Percentiles rank a stretch among this genome's conserved stretches.
phyloP scores from a whole-genome alignment of 1,140 invertebrate species.

The Proales similis region DNA sequence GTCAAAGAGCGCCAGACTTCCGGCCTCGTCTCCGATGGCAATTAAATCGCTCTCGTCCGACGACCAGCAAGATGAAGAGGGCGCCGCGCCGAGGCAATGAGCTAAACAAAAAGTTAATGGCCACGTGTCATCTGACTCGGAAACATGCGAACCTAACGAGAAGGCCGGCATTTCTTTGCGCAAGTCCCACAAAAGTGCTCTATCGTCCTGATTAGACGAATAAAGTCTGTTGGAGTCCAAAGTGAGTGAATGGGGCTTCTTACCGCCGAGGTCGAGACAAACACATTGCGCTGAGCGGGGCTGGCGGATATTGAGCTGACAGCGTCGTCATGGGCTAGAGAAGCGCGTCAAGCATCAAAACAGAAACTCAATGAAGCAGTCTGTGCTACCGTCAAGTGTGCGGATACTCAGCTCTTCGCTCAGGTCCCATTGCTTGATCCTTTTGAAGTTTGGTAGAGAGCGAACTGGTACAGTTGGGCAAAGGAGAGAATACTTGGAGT shows the following conservation, averaged over 20 bases:
- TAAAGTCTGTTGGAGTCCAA: background rate
- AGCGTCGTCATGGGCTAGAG: conserved; percentile 3
- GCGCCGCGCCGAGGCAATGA: conserved; percentile 6
- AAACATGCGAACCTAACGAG: background rate
- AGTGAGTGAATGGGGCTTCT: background rate
- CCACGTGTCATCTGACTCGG: background rate
- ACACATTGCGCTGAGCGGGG: background rate
- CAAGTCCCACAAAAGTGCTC: conserved; percentile 5
- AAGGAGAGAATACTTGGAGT: background rate
- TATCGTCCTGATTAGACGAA: background rate
- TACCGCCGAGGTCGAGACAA: conserved; percentile 7
- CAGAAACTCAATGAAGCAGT: too few species aligned
- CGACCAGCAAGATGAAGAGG: conserved; percentile 4
- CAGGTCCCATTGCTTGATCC: conserved; percentile 25
- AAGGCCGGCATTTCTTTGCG: conserved; percentile 11
- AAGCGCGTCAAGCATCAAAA: too few species aligned
- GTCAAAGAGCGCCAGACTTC: conserved; percentile 18
- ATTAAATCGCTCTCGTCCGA: background rate
- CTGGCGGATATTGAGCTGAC: background rate
- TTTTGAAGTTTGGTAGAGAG: background rate
- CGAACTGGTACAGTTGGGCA: background rate
- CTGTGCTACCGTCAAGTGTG: too few species aligned
- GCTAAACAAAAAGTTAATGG: background rate
- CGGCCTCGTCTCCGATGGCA: background rate
- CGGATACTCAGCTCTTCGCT: conserved; percentile 8